Percentiles rank a stretch among this genome's conserved stretches.
phyloP scores from a whole-genome alignment of 2,113 vertebrate genomes.

The Falco punctatus region DNA sequence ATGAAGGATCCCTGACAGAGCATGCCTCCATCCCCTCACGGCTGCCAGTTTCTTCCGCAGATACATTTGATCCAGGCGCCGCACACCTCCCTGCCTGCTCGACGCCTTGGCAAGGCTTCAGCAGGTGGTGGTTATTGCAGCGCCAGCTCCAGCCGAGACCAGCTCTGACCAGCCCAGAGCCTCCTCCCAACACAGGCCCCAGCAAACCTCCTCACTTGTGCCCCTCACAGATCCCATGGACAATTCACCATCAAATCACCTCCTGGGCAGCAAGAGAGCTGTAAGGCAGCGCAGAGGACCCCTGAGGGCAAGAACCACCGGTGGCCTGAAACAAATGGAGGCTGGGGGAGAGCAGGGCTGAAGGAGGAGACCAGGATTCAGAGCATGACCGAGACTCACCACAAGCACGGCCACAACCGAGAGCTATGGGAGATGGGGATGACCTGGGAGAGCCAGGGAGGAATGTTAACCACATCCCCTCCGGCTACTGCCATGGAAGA shows the following conservation, averaged over 20 bases:
- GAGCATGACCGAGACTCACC: not conserved
- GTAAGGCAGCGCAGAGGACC: not conserved
- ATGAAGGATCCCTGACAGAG: not conserved
- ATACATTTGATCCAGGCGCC: accelerated
- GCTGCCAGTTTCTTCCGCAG: not conserved
- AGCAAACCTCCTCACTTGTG: not conserved
- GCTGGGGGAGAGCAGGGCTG: accelerated
- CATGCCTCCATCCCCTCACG: accelerated
- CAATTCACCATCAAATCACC: not conserved
- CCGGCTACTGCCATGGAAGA: not conserved
- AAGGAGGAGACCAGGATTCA: not conserved
- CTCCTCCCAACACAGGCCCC: not conserved
- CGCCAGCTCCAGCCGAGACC: not conserved
- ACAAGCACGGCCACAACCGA: accelerated
- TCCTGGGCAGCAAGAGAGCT: not conserved
- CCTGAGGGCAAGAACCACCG: not conserved
- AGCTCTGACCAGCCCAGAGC: not conserved
- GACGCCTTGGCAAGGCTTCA: not conserved
- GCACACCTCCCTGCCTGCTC: accelerated
- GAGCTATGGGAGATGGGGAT: not conserved
- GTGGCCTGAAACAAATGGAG: not conserved
- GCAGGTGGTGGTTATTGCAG: not conserved
- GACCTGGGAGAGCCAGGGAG: not conserved
- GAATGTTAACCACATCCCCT: accelerated
- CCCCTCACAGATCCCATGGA: not conserved